Base-by-base conservation (phyloP, 2,113 vertebrate species). In the Aegithalos caudatus region DNA sequence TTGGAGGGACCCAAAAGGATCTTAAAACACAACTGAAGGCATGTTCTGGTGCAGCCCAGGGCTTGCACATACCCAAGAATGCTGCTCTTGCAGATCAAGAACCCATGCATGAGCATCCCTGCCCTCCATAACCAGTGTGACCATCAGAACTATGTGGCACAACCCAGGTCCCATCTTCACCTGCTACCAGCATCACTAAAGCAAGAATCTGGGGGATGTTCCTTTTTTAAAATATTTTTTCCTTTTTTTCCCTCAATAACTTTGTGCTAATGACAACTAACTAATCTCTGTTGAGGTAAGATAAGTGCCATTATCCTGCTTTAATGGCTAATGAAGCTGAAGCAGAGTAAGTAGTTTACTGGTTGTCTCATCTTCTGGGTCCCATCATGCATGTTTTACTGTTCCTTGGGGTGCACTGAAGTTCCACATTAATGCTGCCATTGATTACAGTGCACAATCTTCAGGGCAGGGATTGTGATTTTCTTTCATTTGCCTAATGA, bases 71-170 rank as follows among this genome's bases (percentile, higher is more conserved):
- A 4, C 15, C 14, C 19, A 48, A 9, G 24, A 6, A 1, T 35
- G 14, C 28, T 69, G 40, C 3, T 71, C 8, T 62, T 71, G 38
- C 28, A 27, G 65, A 33, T 9, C 31, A 47, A 51, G 48, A 78
- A 17, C 33, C 25, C 28, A 7, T 1, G 3, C 15, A n/a, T 16
- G 14, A 80, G 6, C 14, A 67, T 6, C n/a, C 4, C 4, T 18
- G 4, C 44, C 10, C 50, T 62, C 17, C 58, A 86, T 31, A 81
- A 28, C 8, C 7, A 38, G 42, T 14, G 28, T 0, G 1, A n/a
- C 0, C 1, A 45, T 10, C 1, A 5, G 10, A 54, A n/a, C 14
- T 19, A 21, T 0, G 1, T 0, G 1, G 19, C 29, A 48, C 0
- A 0, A 40, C 9, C 35, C 8, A 12, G 5, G 13, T 31, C 24